These are phyloP conservation scores for Lasius fuliginosus DNA, from an alignment of 2,888 invertebrate species.

Conservation along the genomic window DNA sequence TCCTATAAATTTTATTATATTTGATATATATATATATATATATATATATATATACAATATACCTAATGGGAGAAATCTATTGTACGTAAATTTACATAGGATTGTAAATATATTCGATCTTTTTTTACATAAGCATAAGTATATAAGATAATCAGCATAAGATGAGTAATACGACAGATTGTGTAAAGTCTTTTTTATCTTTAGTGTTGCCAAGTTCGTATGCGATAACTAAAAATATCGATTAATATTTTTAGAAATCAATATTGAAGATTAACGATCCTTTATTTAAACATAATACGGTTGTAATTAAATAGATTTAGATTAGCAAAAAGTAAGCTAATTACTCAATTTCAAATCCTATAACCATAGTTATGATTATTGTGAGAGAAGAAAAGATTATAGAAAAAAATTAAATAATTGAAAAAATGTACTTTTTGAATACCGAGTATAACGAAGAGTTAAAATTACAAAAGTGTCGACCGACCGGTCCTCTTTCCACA, in stretches of 20 bases:
- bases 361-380: background rate
- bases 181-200: background rate
- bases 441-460: constrained; percentile 6
- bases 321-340: background rate
- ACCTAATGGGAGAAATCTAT: background rate
- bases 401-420: background rate
- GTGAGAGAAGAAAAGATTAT: background rate
- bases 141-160: background rate
- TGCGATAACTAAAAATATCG: no score
- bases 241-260: background rate
- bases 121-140: background rate
- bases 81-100: background rate
- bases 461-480: constrained; percentile 43
- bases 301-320: background rate
- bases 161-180: background rate
- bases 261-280: background rate
- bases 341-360: background rate
- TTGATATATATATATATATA: no score
- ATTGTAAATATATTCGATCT: background rate
- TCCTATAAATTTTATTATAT: background rate
- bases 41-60: no score
- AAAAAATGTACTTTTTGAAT: background rate
- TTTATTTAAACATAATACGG: constrained; percentile 4
- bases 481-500: constrained; percentile 43
- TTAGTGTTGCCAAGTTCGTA: background rate